Percentiles rank a stretch among this genome's conserved stretches.
Conservation (phyloP, 2,888 invertebrate genomes). For the Orthonychiurus folsomi region DNA sequence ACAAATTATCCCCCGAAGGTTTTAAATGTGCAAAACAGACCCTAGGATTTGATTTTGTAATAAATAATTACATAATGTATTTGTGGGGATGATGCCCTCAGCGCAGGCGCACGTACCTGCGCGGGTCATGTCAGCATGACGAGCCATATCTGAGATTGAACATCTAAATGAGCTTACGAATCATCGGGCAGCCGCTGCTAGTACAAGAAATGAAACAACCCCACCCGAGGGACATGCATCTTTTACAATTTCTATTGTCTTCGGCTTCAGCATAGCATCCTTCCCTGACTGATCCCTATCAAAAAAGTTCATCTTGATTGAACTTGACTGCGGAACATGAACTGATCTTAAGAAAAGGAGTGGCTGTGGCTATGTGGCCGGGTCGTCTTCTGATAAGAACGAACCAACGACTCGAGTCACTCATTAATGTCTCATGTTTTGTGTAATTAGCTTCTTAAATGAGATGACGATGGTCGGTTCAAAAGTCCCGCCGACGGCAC, state of each 20-base stretch:
- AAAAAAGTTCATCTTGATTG: neutral
- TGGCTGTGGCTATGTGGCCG: no score
- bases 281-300: neutral
- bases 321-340: conserved; percentile 1
- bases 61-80: neutral
- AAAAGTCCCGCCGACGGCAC: no score
- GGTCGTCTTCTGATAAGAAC: neutral
- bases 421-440: no score
- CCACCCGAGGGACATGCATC: neutral
- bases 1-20: neutral
- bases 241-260: neutral
- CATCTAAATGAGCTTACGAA: neutral
- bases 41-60: neutral
- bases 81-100: neutral
- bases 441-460: conserved; percentile 1
- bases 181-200: neutral
- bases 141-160: neutral
- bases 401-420: neutral
- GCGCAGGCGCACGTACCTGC: neutral
- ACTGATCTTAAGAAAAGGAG: neutral
- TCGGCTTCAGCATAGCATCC: neutral
- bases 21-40: no score
- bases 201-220: neutral
- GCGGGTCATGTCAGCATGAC: neutral
- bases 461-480: neutral